phyloP scores from a whole-genome alignment of 2,888 invertebrate genomes.

The Neuroscelio doddi region DNA sequence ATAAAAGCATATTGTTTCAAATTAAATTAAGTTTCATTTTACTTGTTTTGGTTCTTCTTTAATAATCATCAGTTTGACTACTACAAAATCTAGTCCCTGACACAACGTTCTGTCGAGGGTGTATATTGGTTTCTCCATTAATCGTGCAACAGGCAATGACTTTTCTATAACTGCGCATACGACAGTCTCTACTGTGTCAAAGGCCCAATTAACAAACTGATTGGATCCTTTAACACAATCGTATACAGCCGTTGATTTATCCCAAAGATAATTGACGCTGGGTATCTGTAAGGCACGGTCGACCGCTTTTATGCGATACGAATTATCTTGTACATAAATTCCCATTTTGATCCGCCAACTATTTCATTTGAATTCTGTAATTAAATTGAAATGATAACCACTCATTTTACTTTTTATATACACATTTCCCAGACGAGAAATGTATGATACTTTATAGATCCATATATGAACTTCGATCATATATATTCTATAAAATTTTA shows the following conservation, averaged over 20 bases:
- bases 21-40: conserved; percentile 3
- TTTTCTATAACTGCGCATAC: conserved; percentile 57
- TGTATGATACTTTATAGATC: no score
- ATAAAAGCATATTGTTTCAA: no score
- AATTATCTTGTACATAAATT: conserved; percentile 50
- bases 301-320: conserved; percentile 71
- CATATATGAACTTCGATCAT: no score
- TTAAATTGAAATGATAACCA: no score
- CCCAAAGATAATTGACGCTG: conserved; percentile 75
- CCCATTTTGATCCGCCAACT: conserved; percentile 48
- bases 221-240: conserved; percentile 77
- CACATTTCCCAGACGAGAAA: no score
- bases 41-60: conserved; percentile 76
- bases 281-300: conserved; percentile 75
- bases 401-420: no score
- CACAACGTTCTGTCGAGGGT: conserved; percentile 79
- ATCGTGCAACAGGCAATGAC: conserved; percentile 61
- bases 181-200: conserved; percentile 77
- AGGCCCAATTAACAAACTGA: conserved; percentile 80
- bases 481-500: no score
- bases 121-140: conserved; percentile 74
- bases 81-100: conserved; percentile 78
- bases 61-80: conserved; percentile 78
- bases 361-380: conserved; percentile 14
- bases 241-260: conserved; percentile 75